Evolutionary conservation across 2,888 invertebrate genomes (phyloP), one percentile per base, ranked within the genome.

Genomic region (Lithophane ornitopus): DNA sequence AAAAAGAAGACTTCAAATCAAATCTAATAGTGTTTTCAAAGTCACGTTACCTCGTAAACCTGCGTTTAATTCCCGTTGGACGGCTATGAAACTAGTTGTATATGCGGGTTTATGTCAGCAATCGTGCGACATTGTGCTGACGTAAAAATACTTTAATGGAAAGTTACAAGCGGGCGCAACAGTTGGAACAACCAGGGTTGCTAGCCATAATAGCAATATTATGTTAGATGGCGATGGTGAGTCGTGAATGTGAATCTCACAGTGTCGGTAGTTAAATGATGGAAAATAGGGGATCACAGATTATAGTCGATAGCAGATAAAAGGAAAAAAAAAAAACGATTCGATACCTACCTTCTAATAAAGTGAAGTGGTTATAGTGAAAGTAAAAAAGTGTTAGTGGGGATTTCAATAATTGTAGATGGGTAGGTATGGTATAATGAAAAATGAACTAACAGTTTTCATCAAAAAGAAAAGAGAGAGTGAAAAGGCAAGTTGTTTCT

Each of bases 131-230:
- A 62, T 52, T 82, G 78, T 78, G 58, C n/a, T n/a, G 52, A 82
- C 63, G 63, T 65, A 49, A 68, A 82, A 77, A 77, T 82, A 70
- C 70, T 44, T 58, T 46, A 11, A 46, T 41, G 71, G 63, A 70
- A 80, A 82, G 63, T 80, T 78, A 68, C 58, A 56, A 28, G 34
- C 63, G n/a, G 12, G 41, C 46, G 67, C 66, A 76, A 70, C 76
- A 76, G 65, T 70, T 66, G 59, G 19, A 26, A 12, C 28, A 3
- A 39, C 9, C 46, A 80, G 70, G 80, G 77, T 54, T 80, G 49
- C 7, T 28, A n/a, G 49, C 12, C 44, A 0, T 9, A 7, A 28
- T 65, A 7, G 28, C 11, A 44, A n/a, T 44, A 44, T 69, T 28
- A 9, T 28, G 2, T 16, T 11, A 28, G 28, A 26, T 26, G 19